These are phyloP conservation scores for Smutsia gigantea DNA, from an alignment of 2,797 vertebrate genomes.

Conservation along the genomic window DNA sequence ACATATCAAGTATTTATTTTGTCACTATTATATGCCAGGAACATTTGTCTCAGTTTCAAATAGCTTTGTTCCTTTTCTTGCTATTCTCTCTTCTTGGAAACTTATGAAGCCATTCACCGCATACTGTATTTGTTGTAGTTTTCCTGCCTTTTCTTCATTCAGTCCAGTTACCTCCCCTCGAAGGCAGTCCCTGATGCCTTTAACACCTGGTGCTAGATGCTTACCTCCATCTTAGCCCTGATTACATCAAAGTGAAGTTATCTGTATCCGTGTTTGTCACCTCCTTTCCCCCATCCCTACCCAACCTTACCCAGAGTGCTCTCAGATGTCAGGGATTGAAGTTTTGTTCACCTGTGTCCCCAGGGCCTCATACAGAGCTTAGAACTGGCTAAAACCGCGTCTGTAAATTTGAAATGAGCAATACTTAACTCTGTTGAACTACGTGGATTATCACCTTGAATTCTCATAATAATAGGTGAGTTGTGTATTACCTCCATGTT, in stretches of 20 bases:
- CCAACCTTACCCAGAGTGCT: background rate
- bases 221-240: background rate
- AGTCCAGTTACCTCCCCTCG: background rate
- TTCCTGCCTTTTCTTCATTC: background rate
- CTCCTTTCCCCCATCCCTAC: background rate
- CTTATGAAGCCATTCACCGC: background rate
- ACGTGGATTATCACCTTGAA: background rate
- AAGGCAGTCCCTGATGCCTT: background rate
- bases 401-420: background rate
- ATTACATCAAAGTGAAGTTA: background rate
- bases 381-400: background rate
- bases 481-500: conserved; percentile 29
- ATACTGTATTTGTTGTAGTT: background rate
- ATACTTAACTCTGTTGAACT: background rate
- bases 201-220: background rate
- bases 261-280: background rate
- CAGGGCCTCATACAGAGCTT: background rate
- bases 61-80: conserved; percentile 36
- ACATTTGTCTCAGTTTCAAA: background rate
- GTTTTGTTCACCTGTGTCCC: background rate
- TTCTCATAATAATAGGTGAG: background rate
- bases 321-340: background rate
- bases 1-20: conserved; percentile 52
- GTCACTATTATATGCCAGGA: background rate
- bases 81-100: conserved; percentile 12